Evolutionary conservation across 92 coral and sea anemone species (phyloP).

Genomic region (Blastomussa wellsi): DNA sequence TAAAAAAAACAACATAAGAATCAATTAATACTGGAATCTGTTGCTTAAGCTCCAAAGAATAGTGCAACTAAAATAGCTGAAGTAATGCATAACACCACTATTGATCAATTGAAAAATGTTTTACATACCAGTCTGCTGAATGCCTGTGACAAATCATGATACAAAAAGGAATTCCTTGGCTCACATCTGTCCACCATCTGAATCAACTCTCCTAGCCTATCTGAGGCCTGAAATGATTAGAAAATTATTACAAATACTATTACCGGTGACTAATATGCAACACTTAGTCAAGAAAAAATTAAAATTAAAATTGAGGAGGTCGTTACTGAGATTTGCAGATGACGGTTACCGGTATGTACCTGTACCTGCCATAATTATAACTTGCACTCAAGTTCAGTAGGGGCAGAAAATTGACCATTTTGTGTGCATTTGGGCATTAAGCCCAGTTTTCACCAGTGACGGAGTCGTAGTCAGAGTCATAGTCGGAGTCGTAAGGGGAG

Average conservation of each 20-base stretch:
- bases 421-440: not conserved
- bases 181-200: constrained; percentile 92
- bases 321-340: not conserved
- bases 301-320: not conserved
- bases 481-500: no score
- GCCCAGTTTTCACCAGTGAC: no score
- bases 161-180: constrained; percentile 86
- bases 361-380: not conserved
- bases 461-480: no score
- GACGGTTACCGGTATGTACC: not conserved
- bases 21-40: not conserved
- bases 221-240: constrained; percentile 72
- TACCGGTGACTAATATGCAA: not conserved
- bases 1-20: constrained; percentile 25
- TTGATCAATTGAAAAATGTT: not conserved
- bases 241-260: not conserved
- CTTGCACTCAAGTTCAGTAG: not conserved
- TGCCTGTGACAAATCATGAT: constrained; percentile 82
- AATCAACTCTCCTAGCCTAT: constrained; percentile 85
- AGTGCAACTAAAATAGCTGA: not conserved
- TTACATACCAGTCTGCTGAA: constrained; percentile 87
- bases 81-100: not conserved
- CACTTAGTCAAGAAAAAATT: not conserved
- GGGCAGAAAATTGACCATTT: not conserved
- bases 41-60: not conserved